Evolutionary conservation across 2,113 vertebrate genomes (phyloP).

Genomic region (Vulpes lagopus): DNA sequence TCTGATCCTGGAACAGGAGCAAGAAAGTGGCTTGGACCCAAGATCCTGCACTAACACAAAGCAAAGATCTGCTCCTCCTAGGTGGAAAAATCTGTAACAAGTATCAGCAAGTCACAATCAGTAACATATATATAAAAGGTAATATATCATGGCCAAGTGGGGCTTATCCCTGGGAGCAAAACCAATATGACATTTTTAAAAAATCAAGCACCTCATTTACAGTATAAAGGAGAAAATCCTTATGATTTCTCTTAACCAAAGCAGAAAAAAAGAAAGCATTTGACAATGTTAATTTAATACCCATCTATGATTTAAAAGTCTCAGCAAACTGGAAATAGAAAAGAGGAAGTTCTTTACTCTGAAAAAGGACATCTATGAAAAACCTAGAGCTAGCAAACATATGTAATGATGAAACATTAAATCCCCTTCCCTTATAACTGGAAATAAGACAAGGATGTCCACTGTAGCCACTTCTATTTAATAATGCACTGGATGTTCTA

Average conservation of each 20-base stretch:
- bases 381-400: background rate
- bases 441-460: background rate
- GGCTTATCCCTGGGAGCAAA: background rate
- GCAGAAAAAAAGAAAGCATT: background rate
- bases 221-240: background rate
- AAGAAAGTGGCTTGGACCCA: background rate
- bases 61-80: background rate
- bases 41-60: background rate
- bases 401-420: background rate
- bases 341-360: background rate
- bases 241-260: background rate
- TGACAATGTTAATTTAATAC: background rate
- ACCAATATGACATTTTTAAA: background rate
- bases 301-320: background rate
- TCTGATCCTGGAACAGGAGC: background rate
- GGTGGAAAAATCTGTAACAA: background rate
- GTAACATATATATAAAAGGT: background rate
- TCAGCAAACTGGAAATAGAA: background rate
- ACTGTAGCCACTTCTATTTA: background rate
- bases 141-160: background rate
- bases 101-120: background rate
- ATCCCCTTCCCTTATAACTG: background rate
- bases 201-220: background rate
- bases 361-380: background rate
- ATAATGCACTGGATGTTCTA: background rate